Evolutionary conservation across 1,140 invertebrate species (phyloP).

Genomic region (Drosophila athabasca): DNA sequence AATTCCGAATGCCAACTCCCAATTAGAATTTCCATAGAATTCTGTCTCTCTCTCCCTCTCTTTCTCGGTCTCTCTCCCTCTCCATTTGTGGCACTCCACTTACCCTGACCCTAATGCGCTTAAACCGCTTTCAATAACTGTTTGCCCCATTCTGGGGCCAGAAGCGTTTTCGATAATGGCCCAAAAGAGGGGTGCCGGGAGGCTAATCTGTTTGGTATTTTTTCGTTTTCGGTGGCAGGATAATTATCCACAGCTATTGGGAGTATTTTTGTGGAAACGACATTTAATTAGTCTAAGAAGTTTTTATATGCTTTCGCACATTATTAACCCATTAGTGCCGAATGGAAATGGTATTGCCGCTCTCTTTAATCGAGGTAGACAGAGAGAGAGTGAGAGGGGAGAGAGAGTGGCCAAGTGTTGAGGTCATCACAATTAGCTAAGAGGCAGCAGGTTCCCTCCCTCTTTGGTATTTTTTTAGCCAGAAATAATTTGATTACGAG

Average conservation of each 20-base stretch:
- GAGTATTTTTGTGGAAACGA: conserved; percentile 16
- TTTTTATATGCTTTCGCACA: conserved; percentile 46
- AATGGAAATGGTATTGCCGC: conserved; percentile 32
- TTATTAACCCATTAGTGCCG: conserved; percentile 58
- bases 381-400: too few species aligned
- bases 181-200: conserved; percentile 17
- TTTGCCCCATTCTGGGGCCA: conserved; percentile 40
- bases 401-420: conserved; percentile 2
- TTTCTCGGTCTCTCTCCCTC: background rate
- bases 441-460: background rate
- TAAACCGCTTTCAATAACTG: conserved; percentile 46
- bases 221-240: background rate
- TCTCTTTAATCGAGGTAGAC: too few species aligned
- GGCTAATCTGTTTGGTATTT: conserved; percentile 10
- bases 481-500: conserved; percentile 57
- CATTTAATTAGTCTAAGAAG: conserved; percentile 62
- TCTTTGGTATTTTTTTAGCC: background rate
- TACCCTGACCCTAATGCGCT: conserved; percentile 43
- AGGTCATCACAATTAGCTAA: conserved; percentile 50
- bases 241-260: conserved; percentile 46
- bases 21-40: background rate
- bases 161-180: conserved; percentile 51
- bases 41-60: conserved; percentile 4
- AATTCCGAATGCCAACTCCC: background rate
- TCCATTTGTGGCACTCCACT: conserved; percentile 19